Percentiles rank a stretch among this genome's conserved stretches.
Conservation (phyloP, 2,888 invertebrate genomes). For the Drosophila pegasa region DNA sequence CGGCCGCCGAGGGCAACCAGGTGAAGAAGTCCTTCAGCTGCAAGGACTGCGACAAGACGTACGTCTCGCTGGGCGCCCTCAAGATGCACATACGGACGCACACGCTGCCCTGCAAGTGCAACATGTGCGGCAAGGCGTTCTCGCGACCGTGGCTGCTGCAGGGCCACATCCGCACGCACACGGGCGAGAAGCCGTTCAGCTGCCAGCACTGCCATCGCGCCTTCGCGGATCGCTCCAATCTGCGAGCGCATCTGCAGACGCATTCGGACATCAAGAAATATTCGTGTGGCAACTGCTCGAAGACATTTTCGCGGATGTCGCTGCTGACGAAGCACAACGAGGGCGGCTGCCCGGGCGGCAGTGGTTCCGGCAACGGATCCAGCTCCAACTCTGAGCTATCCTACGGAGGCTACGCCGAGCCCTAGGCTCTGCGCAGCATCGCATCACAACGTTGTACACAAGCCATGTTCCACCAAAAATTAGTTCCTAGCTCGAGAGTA, state of each 20-base stretch:
- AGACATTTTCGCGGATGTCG: constrained; percentile 99
- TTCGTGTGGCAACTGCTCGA: constrained; percentile 95
- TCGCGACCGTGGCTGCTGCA: constrained; percentile 98
- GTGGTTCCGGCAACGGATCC: constrained; percentile 31
- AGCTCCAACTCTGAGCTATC: constrained; percentile 60
- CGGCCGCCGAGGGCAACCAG: constrained; percentile 92
- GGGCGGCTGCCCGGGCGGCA: constrained; percentile 90
- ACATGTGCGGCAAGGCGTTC: constrained; percentile 98
- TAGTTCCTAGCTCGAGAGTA: constrained; percentile 84
- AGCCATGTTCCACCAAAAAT: constrained; percentile 85
- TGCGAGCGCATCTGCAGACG: constrained; percentile 98
- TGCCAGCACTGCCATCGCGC: constrained; percentile 98
- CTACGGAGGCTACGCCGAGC: constrained; percentile 74
- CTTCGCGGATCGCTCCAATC: constrained; percentile 98
- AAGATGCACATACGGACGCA: constrained; percentile 99
- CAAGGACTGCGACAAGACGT: constrained; percentile 98
- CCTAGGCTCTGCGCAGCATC: constrained; percentile 47
- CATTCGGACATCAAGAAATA: constrained; percentile 99
- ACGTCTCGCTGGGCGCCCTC: constrained; percentile 96
- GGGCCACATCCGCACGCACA: constrained; percentile 98
- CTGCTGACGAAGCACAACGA: constrained; percentile 96
- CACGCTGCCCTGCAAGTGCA: constrained; percentile 98
- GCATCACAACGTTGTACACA: constrained; percentile 39
- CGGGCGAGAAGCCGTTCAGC: constrained; percentile 98
- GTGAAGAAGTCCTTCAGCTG: constrained; percentile 97